A percentile compares a stretch with the other conserved stretches of the same genome.
These are phyloP conservation scores for Phylloscopus trochilus DNA, from an alignment of 2,113 vertebrate species.

Conservation along the genomic window DNA sequence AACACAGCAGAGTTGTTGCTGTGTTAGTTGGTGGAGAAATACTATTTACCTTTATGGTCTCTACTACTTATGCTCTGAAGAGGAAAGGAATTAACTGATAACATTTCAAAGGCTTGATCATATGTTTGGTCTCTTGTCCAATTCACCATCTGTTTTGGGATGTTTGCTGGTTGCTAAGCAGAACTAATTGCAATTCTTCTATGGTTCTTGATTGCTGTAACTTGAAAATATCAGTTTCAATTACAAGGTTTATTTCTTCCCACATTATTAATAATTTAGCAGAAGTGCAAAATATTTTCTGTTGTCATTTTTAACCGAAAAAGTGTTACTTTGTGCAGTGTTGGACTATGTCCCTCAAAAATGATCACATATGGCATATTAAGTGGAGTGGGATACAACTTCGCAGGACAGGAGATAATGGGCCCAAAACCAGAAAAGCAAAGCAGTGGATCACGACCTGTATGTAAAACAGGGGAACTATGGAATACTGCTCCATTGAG, in stretches of 20 bases:
- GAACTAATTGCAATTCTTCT: neutral
- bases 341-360: neutral
- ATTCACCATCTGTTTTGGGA: neutral
- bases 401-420: neutral
- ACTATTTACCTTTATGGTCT: neutral
- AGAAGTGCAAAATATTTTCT: neutral
- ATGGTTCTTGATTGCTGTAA: neutral
- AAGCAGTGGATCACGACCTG: neutral
- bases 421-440: neutral
- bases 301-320: neutral
- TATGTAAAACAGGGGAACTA: neutral
- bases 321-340: neutral
- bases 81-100: neutral
- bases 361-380: accelerated
- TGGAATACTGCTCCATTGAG: accelerated
- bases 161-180: neutral
- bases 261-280: neutral
- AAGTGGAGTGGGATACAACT: neutral
- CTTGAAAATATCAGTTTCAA: neutral
- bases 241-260: neutral
- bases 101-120: neutral
- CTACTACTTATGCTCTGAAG: neutral
- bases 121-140: neutral
- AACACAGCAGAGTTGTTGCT: neutral
- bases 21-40: neutral